Percentiles rank a stretch among this genome's conserved stretches.
Conservation (phyloP, 2,113 vertebrate species). For the Lutjanus erythropterus region DNA sequence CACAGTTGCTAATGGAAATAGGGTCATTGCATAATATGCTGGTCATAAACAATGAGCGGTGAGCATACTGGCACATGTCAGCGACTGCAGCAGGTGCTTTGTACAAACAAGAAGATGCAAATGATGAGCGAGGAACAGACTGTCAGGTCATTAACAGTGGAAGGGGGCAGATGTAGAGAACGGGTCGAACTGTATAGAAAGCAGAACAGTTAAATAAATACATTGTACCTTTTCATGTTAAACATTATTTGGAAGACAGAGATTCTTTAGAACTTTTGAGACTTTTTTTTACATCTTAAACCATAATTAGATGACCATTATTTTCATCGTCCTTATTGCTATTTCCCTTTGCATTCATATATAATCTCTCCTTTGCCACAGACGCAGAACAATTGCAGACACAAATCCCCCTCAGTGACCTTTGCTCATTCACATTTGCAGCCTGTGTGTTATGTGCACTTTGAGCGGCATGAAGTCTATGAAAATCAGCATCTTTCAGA, state of each 20-base stretch:
- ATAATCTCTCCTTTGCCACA: conserved; percentile 41
- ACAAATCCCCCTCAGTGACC: background rate
- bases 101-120: conserved; percentile 38
- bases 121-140: background rate
- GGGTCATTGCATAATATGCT: conserved; percentile 69
- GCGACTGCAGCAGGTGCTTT: conserved; percentile 42
- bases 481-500: conserved; percentile 24
- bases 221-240: conserved; percentile 77
- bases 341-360: conserved; percentile 61
- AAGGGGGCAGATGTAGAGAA: conserved; percentile 51
- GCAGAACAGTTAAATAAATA: conserved; percentile 82
- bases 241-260: conserved; percentile 89
- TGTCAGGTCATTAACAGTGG: conserved; percentile 29
- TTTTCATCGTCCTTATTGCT: conserved; percentile 86
- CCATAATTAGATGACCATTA: conserved; percentile 79
- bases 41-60: conserved; percentile 60
- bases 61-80: conserved; percentile 36
- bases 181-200: conserved; percentile 82
- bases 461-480: conserved; percentile 28
- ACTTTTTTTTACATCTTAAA: conserved; percentile 78
- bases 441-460: conserved; percentile 25
- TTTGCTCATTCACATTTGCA: conserved; percentile 24
- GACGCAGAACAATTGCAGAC: conserved; percentile 12
- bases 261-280: conserved; percentile 87
- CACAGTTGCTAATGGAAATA: conserved; percentile 44